Percentiles rank a stretch among this genome's conserved stretches.
Conservation (phyloP, 2,888 invertebrate genomes). For the Antitype chi region DNA sequence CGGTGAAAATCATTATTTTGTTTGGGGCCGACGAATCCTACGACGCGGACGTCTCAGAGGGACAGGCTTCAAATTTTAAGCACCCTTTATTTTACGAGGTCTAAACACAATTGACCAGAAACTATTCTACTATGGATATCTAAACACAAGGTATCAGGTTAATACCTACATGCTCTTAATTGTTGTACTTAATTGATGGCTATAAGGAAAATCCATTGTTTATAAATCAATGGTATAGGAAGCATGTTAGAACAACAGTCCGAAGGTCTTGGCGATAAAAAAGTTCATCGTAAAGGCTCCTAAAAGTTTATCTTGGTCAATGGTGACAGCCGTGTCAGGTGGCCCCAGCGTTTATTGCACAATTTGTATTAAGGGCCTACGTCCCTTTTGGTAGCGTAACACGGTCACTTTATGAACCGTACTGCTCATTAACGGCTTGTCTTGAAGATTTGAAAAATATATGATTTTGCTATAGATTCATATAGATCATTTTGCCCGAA, state of each 20-base stretch:
- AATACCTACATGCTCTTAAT: conserved; percentile 30
- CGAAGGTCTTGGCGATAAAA: conserved; percentile 45
- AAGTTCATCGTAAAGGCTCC: conserved; percentile 17
- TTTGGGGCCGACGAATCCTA: background rate
- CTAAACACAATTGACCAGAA: background rate
- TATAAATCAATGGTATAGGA: conserved; percentile 44
- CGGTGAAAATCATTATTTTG: background rate
- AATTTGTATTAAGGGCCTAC: background rate
- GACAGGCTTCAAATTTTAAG: background rate
- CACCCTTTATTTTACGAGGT: background rate
- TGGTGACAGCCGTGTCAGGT: background rate
- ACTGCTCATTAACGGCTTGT: too few relatives aligned
- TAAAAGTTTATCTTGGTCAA: conserved; percentile 2
- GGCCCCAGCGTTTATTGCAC: background rate
- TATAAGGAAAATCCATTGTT: conserved; percentile 60
- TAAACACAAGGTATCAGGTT: conserved; percentile 8
- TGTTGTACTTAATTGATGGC: conserved; percentile 43
- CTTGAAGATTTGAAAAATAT: too few relatives aligned
- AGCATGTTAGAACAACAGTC: conserved; percentile 37
- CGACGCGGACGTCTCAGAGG: background rate
- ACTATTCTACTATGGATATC: background rate
- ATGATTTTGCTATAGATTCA: too few relatives aligned
- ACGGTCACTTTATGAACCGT: too few relatives aligned
- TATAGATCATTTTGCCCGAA: too few relatives aligned
- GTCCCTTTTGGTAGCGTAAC: too few relatives aligned